Base-by-base conservation (phyloP, 2,797 vertebrate genomes). In the Lophius americanus region DNA sequence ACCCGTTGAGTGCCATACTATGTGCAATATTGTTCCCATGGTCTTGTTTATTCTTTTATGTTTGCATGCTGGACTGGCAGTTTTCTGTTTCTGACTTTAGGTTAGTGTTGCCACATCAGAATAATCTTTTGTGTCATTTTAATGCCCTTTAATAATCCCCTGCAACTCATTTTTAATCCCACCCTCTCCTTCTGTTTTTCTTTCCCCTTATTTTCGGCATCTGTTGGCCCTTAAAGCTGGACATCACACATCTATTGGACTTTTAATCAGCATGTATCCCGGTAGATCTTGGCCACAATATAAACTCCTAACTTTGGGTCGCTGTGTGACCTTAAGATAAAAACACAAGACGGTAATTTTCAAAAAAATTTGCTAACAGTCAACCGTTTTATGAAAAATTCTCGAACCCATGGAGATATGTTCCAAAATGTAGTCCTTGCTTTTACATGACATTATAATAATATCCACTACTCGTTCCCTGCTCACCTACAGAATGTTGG, bases 81-180 rank as follows among this genome's bases (percentile, higher is more conserved):
- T 76, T 76, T 79, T 74, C 67, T 57, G 75, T 67, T 61, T 43
- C 64, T 83, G 89, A 87, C 84, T 76, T 85, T 74, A 76, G 66
- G 66, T 61, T 70, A 64, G 82, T 70, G 33, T 82, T 77, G 60
- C 66, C 77, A 76, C 75, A 75, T 81, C 73, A 69, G 49, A 85
- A 84, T 92, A 92, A 93, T 92, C 90, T 89, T 87, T 79, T 90
- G 85, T 89, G 89, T 89, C 86, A 91, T 91, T 93, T 91, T 92
- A 93, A 93, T 91, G 85, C 88, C 82, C 77, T 81, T 82, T 74
- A 66, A 89, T 94, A 90, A 94, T 92, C 89, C 83, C 62, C 68
- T 13, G 23, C 75, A 83, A 89, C 71, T 88, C 70, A 79, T 86
- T 79, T 92, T 92, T 91, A 91, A 92, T 92, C 91, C 89, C 65